phyloP scores from a whole-genome alignment of 2,113 vertebrate genomes.

The Phasianus colchicus region DNA sequence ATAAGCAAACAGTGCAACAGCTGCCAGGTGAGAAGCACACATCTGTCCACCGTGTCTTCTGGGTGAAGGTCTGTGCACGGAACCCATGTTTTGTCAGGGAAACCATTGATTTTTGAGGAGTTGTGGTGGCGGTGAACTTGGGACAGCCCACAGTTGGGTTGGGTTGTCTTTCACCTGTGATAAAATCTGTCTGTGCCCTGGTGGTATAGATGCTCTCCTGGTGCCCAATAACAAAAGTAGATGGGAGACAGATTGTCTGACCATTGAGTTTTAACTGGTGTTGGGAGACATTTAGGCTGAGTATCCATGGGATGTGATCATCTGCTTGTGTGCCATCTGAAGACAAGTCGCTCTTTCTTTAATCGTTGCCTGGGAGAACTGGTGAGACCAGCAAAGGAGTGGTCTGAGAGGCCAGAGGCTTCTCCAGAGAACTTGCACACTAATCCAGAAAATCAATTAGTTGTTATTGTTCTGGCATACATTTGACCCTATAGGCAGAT shows the following conservation, averaged over 20 bases:
- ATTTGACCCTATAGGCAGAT: neutral
- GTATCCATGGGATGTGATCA: neutral
- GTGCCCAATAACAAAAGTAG: neutral
- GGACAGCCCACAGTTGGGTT: neutral
- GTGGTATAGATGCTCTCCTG: neutral
- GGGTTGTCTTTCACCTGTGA: neutral
- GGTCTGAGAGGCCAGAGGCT: neutral
- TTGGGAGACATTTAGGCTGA: neutral
- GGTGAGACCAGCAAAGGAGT: neutral
- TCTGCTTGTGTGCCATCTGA: neutral
- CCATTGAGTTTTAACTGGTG: neutral
- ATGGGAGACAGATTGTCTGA: neutral
- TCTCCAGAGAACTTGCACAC: neutral
- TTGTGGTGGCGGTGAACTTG: accelerated
- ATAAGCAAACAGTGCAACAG: neutral
- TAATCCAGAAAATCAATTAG: neutral
- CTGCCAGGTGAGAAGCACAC: neutral
- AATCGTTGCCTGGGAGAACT: neutral
- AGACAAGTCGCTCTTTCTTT: neutral
- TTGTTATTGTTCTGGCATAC: neutral
- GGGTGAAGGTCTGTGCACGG: neutral
- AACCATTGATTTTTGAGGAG: neutral
- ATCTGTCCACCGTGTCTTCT: neutral
- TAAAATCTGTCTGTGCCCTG: neutral
- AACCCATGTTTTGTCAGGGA: neutral